Conservation (phyloP, 2,797 vertebrate species). For the Anas flavirostris region DNA sequence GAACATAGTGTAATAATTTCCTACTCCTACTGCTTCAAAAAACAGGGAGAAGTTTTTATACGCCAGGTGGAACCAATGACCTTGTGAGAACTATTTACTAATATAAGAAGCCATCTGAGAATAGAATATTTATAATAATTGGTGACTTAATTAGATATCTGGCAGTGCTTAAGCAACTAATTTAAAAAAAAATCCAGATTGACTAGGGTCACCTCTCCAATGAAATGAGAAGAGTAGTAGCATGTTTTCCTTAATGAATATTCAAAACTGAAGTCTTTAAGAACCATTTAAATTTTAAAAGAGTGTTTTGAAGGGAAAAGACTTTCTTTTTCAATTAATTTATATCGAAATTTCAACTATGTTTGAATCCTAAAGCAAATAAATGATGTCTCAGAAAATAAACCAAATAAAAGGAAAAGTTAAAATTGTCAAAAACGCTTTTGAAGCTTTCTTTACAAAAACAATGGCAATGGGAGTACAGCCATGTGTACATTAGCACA, state of each 20-base stretch:
- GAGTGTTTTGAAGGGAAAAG: not conserved
- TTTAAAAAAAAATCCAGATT: not conserved
- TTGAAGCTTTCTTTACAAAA: not conserved
- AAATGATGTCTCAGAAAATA: not conserved
- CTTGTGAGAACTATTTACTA: slow-evolving; percentile 56
- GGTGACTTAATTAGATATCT: slow-evolving; percentile 53
- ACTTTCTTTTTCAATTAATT: not conserved
- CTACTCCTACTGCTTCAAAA: not conserved
- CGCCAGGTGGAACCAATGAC: slow-evolving; percentile 28
- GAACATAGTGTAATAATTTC: not conserved
- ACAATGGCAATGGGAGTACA: not conserved
- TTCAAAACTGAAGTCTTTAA: not conserved
- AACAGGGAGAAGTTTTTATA: not conserved
- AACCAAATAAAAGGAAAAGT: not conserved
- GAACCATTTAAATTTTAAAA: not conserved
- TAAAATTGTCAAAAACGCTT: not conserved
- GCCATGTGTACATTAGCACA: fast-evolving
- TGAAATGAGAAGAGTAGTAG: not conserved
- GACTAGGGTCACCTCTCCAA: not conserved
- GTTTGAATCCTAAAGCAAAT: not conserved
- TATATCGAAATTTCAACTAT: not conserved
- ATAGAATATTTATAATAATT: slow-evolving; percentile 63
- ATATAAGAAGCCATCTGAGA: slow-evolving; percentile 39
- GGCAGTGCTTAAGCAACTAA: slow-evolving; percentile 33
- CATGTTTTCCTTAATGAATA: not conserved